Conservation (phyloP, 2,888 invertebrate species). For the Argyresthia goedartella region DNA sequence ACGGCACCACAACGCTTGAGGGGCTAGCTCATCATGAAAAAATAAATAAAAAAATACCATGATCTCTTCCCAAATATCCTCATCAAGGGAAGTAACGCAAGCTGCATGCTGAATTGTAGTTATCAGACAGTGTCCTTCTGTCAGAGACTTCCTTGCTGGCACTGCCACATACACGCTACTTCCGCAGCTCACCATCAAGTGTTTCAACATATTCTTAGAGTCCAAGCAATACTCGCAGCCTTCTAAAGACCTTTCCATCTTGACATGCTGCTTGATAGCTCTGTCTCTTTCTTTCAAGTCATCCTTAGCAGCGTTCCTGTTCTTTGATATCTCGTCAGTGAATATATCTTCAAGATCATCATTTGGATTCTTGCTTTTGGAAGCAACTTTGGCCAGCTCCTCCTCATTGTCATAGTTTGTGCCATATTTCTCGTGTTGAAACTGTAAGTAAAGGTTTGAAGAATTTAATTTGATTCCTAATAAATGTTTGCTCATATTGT, state of each 20-base stretch:
- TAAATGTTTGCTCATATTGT: no score
- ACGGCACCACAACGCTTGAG: no score
- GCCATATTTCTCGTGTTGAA: constrained; percentile 84
- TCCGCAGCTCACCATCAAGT: constrained; percentile 86
- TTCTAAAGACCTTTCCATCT: constrained; percentile 78
- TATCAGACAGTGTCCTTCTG: constrained; percentile 88
- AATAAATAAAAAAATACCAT: constrained; percentile 55
- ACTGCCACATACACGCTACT: constrained; percentile 87
- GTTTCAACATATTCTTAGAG: constrained; percentile 83
- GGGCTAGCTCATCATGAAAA: no score
- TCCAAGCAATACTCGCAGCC: constrained; percentile 89
- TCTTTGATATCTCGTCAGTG: constrained; percentile 80
- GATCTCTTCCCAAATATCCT: constrained; percentile 94
- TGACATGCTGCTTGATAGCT: constrained; percentile 81
- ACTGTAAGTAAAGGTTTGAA: constrained; percentile 55
- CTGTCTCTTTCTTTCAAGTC: constrained; percentile 72
- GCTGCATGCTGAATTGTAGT: constrained; percentile 85
- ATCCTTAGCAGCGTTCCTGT: constrained; percentile 72
- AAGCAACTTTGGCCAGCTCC: constrained; percentile 81
- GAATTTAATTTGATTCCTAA: no score
- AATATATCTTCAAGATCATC: constrained; percentile 90
- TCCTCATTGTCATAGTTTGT: constrained; percentile 85
- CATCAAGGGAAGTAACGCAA: constrained; percentile 88
- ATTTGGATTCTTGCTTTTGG: constrained; percentile 74
- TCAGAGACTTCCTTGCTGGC: constrained; percentile 84